Evolutionary conservation across 2,797 vertebrate genomes (phyloP), one percentile per base, ranked within the genome.

Genomic region (Pipistrellus pipistrellus): DNA sequence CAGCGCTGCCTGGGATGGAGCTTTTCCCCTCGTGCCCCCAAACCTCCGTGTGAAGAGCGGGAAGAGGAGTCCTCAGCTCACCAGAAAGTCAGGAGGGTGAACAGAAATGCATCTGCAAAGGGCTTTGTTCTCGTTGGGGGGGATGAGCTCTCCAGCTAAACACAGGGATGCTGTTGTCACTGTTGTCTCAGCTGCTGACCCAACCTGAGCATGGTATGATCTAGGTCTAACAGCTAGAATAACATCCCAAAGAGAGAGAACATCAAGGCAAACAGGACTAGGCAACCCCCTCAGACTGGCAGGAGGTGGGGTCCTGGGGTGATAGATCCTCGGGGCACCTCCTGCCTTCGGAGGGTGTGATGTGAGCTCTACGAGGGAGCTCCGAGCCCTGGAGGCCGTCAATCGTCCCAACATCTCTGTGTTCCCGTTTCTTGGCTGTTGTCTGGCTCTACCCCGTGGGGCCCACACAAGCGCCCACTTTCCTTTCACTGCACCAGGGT

Each of bases 101-200:
- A 46, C 20, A 62, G 76, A 78, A 83, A 57, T 11, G 30, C 75
- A 2, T 80, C 25, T 46, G 30, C 6, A 57, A 46, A 69, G 53
- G 35, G 21, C 66, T 91, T 44, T 86, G 69, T 86, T 35, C 93
- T 75, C 91, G 32, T 17, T 4, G 76, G 57, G 48, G 69, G 48
- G 41, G 53, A 53, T 3, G 4, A 27, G 18, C 23, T 32, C 78
- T 80, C 27, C 27, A 41, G 53, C 64, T 53, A 66, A 88, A 80
- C 62, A 30, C 10, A 38, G 48, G 38, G 57, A 23, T 8, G 76
- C 13, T 9, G 62, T 86, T 25, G 25, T 41, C 53, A 25, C 35
- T 96, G 46, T 97, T 97, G 48, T 95, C 92, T 92, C 97, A 97
- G 97, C 97, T 97, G 83, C 91, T 17, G 46, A 6, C 59, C 86